phyloP scores from a whole-genome alignment of 1,140 invertebrate genomes.

The Saccostrea echinata region DNA sequence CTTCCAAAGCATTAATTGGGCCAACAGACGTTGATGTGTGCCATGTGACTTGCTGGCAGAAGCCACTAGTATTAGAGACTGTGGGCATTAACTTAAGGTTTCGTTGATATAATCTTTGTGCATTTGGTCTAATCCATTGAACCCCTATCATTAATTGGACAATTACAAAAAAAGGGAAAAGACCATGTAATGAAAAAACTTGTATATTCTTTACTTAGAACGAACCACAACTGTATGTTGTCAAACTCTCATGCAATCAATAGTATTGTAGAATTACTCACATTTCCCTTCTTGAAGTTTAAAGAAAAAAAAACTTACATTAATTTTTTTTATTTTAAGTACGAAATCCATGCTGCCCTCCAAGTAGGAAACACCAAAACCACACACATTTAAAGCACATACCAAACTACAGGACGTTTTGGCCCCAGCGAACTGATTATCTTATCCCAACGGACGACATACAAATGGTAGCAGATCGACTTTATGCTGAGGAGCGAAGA shows the following conservation, averaged over 20 bases:
- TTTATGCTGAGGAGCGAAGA: neutral
- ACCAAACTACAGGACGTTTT: neutral
- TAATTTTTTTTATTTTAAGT: neutral
- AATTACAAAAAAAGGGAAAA: too few species aligned
- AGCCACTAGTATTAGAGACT: too few species aligned
- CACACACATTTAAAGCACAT: constrained; percentile 9
- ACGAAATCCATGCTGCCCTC: neutral
- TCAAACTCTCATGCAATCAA: neutral
- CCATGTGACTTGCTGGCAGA: too few species aligned
- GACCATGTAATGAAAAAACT: too few species aligned
- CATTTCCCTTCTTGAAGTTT: neutral
- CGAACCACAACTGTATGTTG: neutral
- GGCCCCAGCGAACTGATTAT: neutral
- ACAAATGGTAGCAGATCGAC: neutral
- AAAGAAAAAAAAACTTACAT: neutral
- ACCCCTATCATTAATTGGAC: too few species aligned
- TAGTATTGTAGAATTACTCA: too few species aligned
- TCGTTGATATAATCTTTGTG: too few species aligned
- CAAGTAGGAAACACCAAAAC: neutral
- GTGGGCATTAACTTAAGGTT: too few species aligned
- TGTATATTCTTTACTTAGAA: neutral
- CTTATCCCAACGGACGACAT: neutral
- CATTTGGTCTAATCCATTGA: too few species aligned
- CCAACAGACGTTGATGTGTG: too few species aligned
- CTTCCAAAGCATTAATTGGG: too few species aligned